Conservation (phyloP, 2,113 vertebrate genomes). For the Dissostichus mawsoni region DNA sequence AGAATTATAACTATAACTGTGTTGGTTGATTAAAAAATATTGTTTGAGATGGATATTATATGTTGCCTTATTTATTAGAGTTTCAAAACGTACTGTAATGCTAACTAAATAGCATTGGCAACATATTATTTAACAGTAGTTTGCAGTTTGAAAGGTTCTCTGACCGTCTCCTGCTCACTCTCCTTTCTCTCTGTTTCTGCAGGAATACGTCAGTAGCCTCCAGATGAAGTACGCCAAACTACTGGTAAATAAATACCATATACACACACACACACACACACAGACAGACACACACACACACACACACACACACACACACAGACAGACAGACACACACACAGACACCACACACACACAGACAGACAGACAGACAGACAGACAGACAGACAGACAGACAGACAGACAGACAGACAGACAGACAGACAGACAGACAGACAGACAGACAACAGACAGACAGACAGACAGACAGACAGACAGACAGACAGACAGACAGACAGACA, state of each 20-base stretch:
- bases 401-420: too few relatives aligned
- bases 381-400: not conserved
- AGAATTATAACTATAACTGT: too few relatives aligned
- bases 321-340: too few relatives aligned
- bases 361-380: too few relatives aligned
- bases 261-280: not conserved
- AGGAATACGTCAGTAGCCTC: slow-evolving; percentile 86
- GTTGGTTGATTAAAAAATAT: not conserved
- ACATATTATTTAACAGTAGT: not conserved
- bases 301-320: too few relatives aligned
- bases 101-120: not conserved
- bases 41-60: not conserved
- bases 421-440: too few relatives aligned
- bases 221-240: slow-evolving; percentile 92
- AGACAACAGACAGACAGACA: too few relatives aligned
- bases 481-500: not conserved
- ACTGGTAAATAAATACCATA: slow-evolving; percentile 85
- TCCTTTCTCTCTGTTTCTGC: slow-evolving; percentile 1
- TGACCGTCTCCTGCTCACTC: slow-evolving; percentile 1
- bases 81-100: not conserved
- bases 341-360: too few relatives aligned
- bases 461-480: too few relatives aligned
- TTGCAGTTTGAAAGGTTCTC: too few relatives aligned
- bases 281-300: too few relatives aligned
- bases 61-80: not conserved